Evolutionary conservation across 2,888 invertebrate genomes (phyloP).

Genomic region (Acholoe squamosa): DNA sequence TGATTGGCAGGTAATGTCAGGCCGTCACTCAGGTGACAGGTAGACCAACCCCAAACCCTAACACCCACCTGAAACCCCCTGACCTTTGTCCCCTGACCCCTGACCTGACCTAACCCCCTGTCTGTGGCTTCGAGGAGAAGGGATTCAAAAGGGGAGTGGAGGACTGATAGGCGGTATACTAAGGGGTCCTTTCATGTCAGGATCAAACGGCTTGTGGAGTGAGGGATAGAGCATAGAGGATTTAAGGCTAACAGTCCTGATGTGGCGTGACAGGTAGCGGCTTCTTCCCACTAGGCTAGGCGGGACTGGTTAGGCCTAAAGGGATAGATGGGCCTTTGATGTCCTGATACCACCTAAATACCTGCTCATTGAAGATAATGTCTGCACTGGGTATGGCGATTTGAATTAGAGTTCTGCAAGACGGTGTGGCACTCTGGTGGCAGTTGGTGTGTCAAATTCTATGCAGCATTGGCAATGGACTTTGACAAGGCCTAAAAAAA

Average conservation of each 20-base stretch:
- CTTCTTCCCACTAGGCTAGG: background rate
- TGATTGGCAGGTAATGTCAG: background rate
- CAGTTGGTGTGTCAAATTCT: no score
- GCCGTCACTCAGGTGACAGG: constrained; percentile 2
- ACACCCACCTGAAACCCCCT: constrained; percentile 27
- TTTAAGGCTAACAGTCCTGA: background rate
- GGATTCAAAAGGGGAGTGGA: background rate
- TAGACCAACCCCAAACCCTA: background rate
- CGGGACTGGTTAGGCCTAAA: background rate
- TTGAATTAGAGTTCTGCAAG: no score
- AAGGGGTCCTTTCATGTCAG: constrained; percentile 10
- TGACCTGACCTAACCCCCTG: background rate
- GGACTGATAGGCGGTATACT: background rate
- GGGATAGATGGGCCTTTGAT: no score
- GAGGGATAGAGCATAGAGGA: background rate
- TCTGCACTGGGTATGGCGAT: no score
- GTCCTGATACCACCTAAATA: no score
- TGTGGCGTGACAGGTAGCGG: constrained; percentile 30
- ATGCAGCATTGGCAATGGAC: no score
- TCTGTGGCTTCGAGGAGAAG: background rate
- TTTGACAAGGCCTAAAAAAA: no score
- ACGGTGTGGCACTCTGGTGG: no score
- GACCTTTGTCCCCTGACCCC: background rate
- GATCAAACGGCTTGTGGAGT: background rate
- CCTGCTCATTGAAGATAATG: no score